Evolutionary conservation across 1,140 invertebrate genomes (phyloP).

Genomic region (Nasonia giraulti): DNA sequence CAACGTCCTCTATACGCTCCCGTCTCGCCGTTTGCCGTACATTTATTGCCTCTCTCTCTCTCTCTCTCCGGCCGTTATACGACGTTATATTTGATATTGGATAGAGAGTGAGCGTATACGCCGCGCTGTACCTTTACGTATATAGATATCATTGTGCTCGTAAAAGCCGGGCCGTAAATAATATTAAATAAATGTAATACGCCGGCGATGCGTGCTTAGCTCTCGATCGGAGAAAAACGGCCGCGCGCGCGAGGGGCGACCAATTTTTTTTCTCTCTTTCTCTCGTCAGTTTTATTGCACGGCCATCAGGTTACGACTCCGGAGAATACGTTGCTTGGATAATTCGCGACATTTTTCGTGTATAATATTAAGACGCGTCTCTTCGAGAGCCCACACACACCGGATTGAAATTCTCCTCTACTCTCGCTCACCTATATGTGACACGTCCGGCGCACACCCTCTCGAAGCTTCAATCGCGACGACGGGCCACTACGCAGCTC

Average conservation of each 20-base stretch:
- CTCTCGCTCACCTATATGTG: not conserved
- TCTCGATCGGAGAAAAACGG: slow-evolving; percentile 26
- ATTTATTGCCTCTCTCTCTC: slow-evolving; percentile 69
- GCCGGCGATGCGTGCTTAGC: not conserved
- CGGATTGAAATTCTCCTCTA: no score
- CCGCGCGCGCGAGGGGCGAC: not conserved
- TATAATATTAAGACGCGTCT: no score
- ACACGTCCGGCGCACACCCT: not conserved
- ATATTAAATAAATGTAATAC: slow-evolving; percentile 75
- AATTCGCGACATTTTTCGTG: not conserved
- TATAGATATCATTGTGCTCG: slow-evolving; percentile 71
- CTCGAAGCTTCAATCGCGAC: not conserved
- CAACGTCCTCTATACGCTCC: not conserved
- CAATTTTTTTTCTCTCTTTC: slow-evolving; percentile 23
- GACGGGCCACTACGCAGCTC: not conserved
- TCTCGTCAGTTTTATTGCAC: not conserved
- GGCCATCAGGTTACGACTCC: not conserved
- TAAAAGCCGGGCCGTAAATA: slow-evolving; percentile 72
- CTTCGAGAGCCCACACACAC: no score
- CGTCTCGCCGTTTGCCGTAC: slow-evolving; percentile 71
- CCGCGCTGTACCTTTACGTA: not conserved
- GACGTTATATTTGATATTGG: slow-evolving; percentile 75
- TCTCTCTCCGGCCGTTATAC: slow-evolving; percentile 61
- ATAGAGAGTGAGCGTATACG: slow-evolving; percentile 58
- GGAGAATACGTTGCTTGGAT: not conserved